phyloP scores from a whole-genome alignment of 2,888 invertebrate genomes.

The Exephanes ischioxanthus region DNA sequence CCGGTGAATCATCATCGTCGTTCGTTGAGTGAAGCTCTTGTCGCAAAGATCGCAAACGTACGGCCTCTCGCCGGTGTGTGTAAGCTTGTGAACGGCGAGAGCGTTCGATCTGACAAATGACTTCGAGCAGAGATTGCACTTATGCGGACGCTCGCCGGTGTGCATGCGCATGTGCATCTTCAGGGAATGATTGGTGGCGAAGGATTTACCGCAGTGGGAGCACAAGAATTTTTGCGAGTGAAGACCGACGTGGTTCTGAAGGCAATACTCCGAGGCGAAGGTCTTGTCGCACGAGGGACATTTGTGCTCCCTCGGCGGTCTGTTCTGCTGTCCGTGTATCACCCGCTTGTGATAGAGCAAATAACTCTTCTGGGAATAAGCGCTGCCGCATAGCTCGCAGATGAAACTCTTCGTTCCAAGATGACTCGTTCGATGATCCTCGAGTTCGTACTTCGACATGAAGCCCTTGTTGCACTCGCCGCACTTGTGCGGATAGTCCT shows the following conservation, averaged over 20 bases:
- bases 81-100: slow-evolving; percentile 60
- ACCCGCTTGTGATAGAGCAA: slow-evolving; percentile 59
- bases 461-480: slow-evolving; percentile 68
- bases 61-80: slow-evolving; percentile 58
- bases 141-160: slow-evolving; percentile 62
- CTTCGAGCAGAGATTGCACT: slow-evolving; percentile 61
- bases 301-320: slow-evolving; percentile 66
- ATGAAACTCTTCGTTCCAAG: slow-evolving; percentile 64
- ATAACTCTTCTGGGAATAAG: slow-evolving; percentile 59
- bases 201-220: slow-evolving; percentile 69
- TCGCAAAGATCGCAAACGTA: slow-evolving; percentile 64
- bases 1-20: slow-evolving; percentile 67
- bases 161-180: slow-evolving; percentile 62
- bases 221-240: slow-evolving; percentile 73
- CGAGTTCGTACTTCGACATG: slow-evolving; percentile 68
- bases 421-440: slow-evolving; percentile 62
- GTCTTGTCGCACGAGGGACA: slow-evolving; percentile 63
- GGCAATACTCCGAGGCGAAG: slow-evolving; percentile 65
- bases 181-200: slow-evolving; percentile 65
- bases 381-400: slow-evolving; percentile 72
- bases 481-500: slow-evolving; percentile 65
- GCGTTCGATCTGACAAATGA: slow-evolving; percentile 64
- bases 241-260: slow-evolving; percentile 66
- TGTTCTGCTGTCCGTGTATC: slow-evolving; percentile 64
- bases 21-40: slow-evolving; percentile 64